Base-by-base conservation (phyloP, 2,888 invertebrate species). In the Leistus spinibarbis region DNA sequence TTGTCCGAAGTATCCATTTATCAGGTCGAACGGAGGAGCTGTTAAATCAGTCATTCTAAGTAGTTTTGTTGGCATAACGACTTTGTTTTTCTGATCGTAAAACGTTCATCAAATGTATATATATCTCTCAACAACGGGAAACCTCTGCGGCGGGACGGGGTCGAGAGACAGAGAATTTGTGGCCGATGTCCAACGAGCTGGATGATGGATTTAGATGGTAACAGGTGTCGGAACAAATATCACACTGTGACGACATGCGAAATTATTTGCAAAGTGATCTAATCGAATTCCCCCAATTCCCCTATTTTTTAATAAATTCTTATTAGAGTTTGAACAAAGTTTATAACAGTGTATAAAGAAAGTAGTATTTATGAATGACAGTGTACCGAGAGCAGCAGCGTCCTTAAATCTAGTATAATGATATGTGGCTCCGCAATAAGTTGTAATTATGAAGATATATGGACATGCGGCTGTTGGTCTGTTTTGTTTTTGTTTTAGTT, bases 81-180 rank as follows among this genome's bases (percentile, higher is more conserved):
- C 79, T 81, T 81, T 81, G 80, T 82, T 81, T 80, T 80, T 80
- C 78, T 79, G 77, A 79, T 79, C 80, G 79, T 82, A 82, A 81
- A 82, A 77, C 81, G 79, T 79, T 82, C 82, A 80, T 79, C 81
- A 69, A 78, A 78, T 78, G 79, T 78, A 78, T 78, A 80, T 81
- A 80, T 81, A 79, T 81, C 81, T 80, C 76, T 80, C 80, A 77
- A 71, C 75, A 76, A 2, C 78, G 76, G 78, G 69, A 23, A 60
- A 24, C 56, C 23, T 19, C 16, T 23, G 7, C 27, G 65, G 65
- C 24, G 16, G 40, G 67, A 27, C 66, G 66, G 13, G n/a, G 53
- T 13, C 53, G 53, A 13, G 56, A 24, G 20, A 27, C 19, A 60
- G 22, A 4, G 7, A n/a, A 19, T 40, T 3, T 22, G 53, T 57